Evolutionary conservation across 2,113 vertebrate genomes (phyloP), one percentile per base, ranked within the genome.

Genomic region (Sinosuthora webbiana): DNA sequence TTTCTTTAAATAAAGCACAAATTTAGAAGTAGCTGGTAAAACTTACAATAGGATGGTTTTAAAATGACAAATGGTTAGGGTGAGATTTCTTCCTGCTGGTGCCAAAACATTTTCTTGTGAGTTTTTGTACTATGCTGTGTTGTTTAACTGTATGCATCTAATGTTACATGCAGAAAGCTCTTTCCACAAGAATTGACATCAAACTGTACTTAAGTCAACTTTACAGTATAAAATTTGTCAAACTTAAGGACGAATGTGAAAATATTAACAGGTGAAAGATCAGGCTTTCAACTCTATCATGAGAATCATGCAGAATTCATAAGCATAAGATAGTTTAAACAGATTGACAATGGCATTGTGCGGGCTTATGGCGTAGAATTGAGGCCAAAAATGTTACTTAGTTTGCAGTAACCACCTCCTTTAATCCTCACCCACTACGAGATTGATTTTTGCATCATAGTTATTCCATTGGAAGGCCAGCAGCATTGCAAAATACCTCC

Each of bases 21-120:
- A 97, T 97, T 95, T 97, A 97, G 98, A 98, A 95, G 94, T 97
- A 95, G 96, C 91, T 97, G 96, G 96, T 97, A 97, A 97, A 98
- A 98, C 93, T 93, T 95, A 97, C 93, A 94, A 92, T 90, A 98
- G 27, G 87, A 93, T 37, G 81, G 63, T 94, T 93, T 96, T 92
- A 85, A 94, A 96, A 98, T 97, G 97, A 96, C 96, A 96, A 96
- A 97, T 97, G 93, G 90, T 73, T 92, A 97, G 95, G 96, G 94
- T 95, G 96, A 96, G 95, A 95, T 96, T 97, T 96, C 94, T 75
- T 96, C 90, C 84, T 95, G 96, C 86, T 97, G 94, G 94, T 97
- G 97, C 95, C 96, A 94, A 95, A 97, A 97, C 56, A 64, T 96
- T 95, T 94, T 92, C 95, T 90, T 60, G 83, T 65, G 86, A 94